Conservation (phyloP, 1,140 invertebrate species). For the Penaeus chinensis region DNA sequence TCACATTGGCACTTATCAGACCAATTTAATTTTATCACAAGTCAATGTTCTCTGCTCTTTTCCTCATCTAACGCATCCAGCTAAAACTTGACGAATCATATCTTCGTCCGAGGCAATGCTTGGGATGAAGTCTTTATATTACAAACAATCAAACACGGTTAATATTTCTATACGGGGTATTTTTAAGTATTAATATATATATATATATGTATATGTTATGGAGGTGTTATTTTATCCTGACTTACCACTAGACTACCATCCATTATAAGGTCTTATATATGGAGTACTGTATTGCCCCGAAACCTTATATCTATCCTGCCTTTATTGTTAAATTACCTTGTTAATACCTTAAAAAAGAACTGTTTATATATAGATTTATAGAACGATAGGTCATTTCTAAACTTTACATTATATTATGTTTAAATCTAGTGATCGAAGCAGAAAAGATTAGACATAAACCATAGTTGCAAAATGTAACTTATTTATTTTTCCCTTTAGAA, state of each 20-base stretch:
- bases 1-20: too few relatives aligned
- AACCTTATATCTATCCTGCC: constrained; percentile 34
- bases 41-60: too few relatives aligned
- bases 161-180: neutral
- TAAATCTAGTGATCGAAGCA: too few relatives aligned
- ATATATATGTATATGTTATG: neutral
- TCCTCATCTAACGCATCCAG: too few relatives aligned
- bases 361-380: constrained; percentile 45
- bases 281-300: neutral
- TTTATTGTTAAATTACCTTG: constrained; percentile 44
- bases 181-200: neutral
- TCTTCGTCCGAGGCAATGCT: constrained; percentile 7
- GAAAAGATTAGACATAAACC: too few relatives aligned
- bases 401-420: too few relatives aligned
- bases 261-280: neutral
- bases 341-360: constrained; percentile 36
- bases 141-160: constrained; percentile 39
- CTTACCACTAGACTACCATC: neutral
- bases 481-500: too few relatives aligned
- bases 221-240: neutral
- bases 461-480: too few relatives aligned
- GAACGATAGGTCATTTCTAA: neutral
- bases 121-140: constrained; percentile 2
- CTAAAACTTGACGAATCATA: neutral
- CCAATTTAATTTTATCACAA: too few relatives aligned